These are phyloP conservation scores for Microplitis deprimator DNA, from an alignment of 2,888 invertebrate species.

Conservation along the genomic window DNA sequence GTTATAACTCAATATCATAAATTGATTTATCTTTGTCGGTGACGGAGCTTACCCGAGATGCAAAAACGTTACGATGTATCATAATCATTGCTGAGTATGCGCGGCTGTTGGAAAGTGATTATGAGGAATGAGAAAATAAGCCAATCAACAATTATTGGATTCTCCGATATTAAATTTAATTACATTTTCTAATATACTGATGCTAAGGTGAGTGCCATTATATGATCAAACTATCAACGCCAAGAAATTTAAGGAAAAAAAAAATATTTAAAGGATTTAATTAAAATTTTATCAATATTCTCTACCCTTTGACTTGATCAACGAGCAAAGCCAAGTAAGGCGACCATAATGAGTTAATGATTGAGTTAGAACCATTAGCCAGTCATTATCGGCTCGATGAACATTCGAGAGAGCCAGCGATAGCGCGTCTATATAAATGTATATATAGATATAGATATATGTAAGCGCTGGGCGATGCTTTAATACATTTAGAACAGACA, in stretches of 20 bases:
- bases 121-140: conserved; percentile 43
- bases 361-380: conserved; percentile 17
- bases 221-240: neutral
- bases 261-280: neutral
- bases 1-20: conserved; percentile 18
- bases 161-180: neutral
- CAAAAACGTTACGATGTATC: conserved; percentile 26
- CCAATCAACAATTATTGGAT: conserved; percentile 55
- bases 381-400: conserved; percentile 24
- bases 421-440: neutral
- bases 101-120: conserved; percentile 41
- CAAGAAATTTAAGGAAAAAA: neutral
- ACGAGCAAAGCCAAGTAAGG: conserved; percentile 3
- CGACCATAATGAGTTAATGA: conserved; percentile 22
- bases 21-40: conserved; percentile 20
- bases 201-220: neutral
- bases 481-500: conserved; percentile 7
- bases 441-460: neutral
- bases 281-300: conserved; percentile 13
- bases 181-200: neutral
- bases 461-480: neutral
- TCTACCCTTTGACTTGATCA: conserved; percentile 8
- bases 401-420: neutral
- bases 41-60: conserved; percentile 45
- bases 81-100: conserved; percentile 13